Percentiles rank a stretch among this genome's conserved stretches.
phyloP scores from a whole-genome alignment of 92 coral and sea anemone species.

The Porites rus region DNA sequence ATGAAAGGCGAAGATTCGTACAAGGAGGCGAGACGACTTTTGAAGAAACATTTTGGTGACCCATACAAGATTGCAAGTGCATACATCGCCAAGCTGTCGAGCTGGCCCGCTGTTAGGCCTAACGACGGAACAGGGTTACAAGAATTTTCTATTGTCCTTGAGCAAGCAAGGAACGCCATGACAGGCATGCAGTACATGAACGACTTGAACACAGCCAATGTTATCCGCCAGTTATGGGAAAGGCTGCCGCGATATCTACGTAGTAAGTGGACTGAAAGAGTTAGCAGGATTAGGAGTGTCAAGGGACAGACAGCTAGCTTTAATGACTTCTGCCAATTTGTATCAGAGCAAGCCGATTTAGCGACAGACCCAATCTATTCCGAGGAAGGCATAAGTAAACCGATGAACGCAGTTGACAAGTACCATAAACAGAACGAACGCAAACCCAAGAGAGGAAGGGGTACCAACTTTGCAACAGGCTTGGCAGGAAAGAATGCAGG shows the following conservation, averaged over 20 bases:
- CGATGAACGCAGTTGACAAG: slow-evolving; percentile 32
- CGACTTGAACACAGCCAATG: slow-evolving; percentile 71
- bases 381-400: slow-evolving; percentile 23
- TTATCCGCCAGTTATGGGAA: slow-evolving; percentile 67
- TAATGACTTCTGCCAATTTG: too few relatives aligned
- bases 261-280: too few relatives aligned
- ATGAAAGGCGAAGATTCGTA: slow-evolving; percentile 58
- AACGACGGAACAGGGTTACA: slow-evolving; percentile 72
- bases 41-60: slow-evolving; percentile 73
- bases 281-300: too few relatives aligned
- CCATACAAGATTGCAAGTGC: slow-evolving; percentile 76
- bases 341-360: slow-evolving; percentile 66
- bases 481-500: slow-evolving; percentile 1
- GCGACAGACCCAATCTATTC: slow-evolving; percentile 72
- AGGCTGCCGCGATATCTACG: slow-evolving; percentile 59
- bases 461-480: slow-evolving; percentile 45
- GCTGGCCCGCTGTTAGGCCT: slow-evolving; percentile 66
- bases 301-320: too few relatives aligned
- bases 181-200: slow-evolving; percentile 60
- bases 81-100: slow-evolving; percentile 51
- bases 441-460: slow-evolving; percentile 39
- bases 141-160: slow-evolving; percentile 58
- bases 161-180: slow-evolving; percentile 72
- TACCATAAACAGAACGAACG: slow-evolving; percentile 22
- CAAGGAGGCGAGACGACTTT: slow-evolving; percentile 57